Evolutionary conservation across 2,113 vertebrate species (phyloP).

Genomic region (Salvelinus fontinalis): DNA sequence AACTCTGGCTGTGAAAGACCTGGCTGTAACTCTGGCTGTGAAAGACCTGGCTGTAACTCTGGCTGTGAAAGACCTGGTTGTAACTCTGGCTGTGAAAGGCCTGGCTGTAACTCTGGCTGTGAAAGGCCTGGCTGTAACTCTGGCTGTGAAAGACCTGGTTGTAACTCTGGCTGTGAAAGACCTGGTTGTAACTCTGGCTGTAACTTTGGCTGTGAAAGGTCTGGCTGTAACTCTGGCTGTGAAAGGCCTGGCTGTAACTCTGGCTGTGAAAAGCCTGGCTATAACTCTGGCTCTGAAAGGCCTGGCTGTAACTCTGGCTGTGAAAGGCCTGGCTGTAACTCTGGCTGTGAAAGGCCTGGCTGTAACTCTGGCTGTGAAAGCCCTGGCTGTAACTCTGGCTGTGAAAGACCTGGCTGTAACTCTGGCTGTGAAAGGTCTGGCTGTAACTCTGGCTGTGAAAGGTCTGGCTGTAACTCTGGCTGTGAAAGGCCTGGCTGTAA

Average conservation of each 20-base stretch:
- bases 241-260: too few relatives aligned
- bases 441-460: too few relatives aligned
- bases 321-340: background rate
- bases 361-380: background rate
- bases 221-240: too few relatives aligned
- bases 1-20: background rate
- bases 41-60: background rate
- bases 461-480: constrained; percentile 11
- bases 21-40: background rate
- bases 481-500: background rate
- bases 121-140: background rate
- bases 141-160: background rate
- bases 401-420: background rate
- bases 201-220: too few relatives aligned
- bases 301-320: constrained; percentile 12
- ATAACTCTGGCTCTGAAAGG: background rate
- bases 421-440: background rate
- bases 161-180: constrained; percentile 13
- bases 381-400: background rate
- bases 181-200: background rate
- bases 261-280: background rate
- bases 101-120: constrained; percentile 15
- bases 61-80: background rate
- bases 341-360: background rate
- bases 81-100: too few relatives aligned